Evolutionary conservation across 2,797 vertebrate genomes (phyloP).

Genomic region (Characodon lateralis): DNA sequence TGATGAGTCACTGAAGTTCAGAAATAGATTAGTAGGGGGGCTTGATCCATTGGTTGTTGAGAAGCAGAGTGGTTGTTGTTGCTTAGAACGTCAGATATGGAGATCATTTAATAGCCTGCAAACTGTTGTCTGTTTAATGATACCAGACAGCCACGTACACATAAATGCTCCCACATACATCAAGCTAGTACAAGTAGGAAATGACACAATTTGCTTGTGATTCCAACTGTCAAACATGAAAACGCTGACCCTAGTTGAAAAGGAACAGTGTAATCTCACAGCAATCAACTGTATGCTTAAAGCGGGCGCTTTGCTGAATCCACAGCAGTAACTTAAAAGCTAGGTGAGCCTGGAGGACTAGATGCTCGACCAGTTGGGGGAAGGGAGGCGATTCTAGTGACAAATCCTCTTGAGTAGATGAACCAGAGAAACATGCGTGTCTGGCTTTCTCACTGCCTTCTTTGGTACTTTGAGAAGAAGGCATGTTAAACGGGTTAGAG

Average conservation of each 20-base stretch:
- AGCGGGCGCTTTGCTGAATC: conserved; percentile 54
- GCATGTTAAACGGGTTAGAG: conserved; percentile 47
- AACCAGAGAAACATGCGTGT: conserved; percentile 40
- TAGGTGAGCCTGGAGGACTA: conserved; percentile 6
- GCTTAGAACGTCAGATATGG: conserved; percentile 21
- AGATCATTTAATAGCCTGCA: conserved; percentile 43
- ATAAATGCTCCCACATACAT: conserved; percentile 30
- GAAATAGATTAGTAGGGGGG: conserved; percentile 4
- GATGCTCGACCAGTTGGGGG: not conserved
- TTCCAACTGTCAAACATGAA: conserved; percentile 81
- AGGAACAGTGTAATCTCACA: conserved; percentile 71
- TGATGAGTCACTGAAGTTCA: conserved; percentile 46
- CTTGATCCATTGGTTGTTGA: not conserved
- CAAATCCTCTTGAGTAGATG: conserved; percentile 47
- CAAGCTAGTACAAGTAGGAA: conserved; percentile 71
- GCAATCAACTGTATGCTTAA: conserved; percentile 70
- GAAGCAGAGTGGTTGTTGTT: conserved; percentile 22
- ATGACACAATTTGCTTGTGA: conserved; percentile 80
- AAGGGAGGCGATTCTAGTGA: conserved; percentile 29
- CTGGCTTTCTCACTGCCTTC: conserved; percentile 33
- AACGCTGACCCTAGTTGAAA: conserved; percentile 74
- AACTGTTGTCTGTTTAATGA: conserved; percentile 38
- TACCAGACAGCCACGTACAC: conserved; percentile 40
- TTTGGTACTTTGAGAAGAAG: conserved; percentile 42
- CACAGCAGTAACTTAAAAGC: conserved; percentile 24